These are phyloP conservation scores for Listrodromus nycthemerus DNA, from an alignment of 2,888 invertebrate species.

Conservation along the genomic window DNA sequence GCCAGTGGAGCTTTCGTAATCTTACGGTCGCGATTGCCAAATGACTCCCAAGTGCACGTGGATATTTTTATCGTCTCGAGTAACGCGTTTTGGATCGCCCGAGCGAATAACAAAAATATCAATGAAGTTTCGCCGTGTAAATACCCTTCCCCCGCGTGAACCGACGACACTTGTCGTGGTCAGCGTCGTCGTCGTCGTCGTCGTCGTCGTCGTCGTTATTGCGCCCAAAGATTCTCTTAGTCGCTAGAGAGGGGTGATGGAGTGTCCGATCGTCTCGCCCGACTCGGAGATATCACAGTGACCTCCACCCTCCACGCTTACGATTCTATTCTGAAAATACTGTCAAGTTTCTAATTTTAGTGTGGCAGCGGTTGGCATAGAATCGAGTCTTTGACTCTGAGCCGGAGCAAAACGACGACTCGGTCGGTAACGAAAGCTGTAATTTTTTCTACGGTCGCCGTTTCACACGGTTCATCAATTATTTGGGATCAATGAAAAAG, in stretches of 20 bases:
- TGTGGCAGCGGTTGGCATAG: conserved; percentile 77
- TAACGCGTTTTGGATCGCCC: not conserved
- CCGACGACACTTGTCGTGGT: conserved; percentile 28
- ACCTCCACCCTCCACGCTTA: conserved; percentile 80
- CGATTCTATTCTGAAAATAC: conserved; percentile 80
- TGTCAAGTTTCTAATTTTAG: conserved; percentile 80
- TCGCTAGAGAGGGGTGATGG: no score
- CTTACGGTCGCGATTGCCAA: conserved; percentile 9
- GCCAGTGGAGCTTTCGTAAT: conserved; percentile 13
- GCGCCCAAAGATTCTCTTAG: no score
- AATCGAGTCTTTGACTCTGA: conserved; percentile 75
- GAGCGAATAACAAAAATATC: conserved; percentile 26
- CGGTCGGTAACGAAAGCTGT: no score
- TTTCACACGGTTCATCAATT: no score
- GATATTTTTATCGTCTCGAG: conserved; percentile 33
- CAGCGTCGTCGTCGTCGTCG: not conserved
- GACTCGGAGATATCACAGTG: conserved; percentile 73
- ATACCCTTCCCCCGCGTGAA: not conserved
- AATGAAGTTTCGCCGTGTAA: conserved; percentile 23
- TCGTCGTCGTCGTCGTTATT: not conserved
- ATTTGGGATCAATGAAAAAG: no score
- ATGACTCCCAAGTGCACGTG: not conserved
- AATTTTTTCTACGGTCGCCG: no score
- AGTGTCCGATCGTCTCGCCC: no score
- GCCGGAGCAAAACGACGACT: no score